These are phyloP conservation scores for Drosophila sordidula DNA, from an alignment of 2,888 invertebrate genomes.

Conservation along the genomic window DNA sequence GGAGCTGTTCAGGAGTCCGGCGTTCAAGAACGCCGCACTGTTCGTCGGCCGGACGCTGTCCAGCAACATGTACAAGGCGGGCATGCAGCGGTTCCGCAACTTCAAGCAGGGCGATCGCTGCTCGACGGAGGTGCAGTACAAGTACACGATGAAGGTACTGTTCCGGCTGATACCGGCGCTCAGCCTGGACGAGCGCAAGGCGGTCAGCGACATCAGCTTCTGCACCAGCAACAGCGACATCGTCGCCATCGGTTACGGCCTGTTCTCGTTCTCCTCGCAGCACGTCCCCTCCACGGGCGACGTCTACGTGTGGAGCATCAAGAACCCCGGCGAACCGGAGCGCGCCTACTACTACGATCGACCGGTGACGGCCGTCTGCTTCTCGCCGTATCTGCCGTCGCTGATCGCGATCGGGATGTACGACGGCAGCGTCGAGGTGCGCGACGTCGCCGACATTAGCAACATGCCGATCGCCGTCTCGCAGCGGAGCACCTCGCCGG, in stretches of 20 bases:
- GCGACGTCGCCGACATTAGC: slow-evolving; percentile 88
- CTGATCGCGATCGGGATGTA: slow-evolving; percentile 91
- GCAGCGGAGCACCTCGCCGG: slow-evolving; percentile 86
- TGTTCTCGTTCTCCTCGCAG: slow-evolving; percentile 87
- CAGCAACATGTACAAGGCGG: slow-evolving; percentile 87
- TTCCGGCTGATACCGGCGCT: slow-evolving; percentile 88
- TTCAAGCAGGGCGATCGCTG: slow-evolving; percentile 87
- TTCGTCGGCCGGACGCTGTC: slow-evolving; percentile 90
- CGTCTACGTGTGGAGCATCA: slow-evolving; percentile 91
- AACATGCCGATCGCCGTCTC: slow-evolving; percentile 86
- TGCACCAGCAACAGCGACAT: slow-evolving; percentile 89
- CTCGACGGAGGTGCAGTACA: slow-evolving; percentile 87
- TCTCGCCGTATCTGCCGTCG: slow-evolving; percentile 89
- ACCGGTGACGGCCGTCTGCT: slow-evolving; percentile 89
- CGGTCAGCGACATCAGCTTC: slow-evolving; percentile 88
- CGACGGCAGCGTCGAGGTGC: slow-evolving; percentile 89
- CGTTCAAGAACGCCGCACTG: slow-evolving; percentile 87
- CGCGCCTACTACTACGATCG: slow-evolving; percentile 88
- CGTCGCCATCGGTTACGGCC: slow-evolving; percentile 91
- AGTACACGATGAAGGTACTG: slow-evolving; percentile 88
- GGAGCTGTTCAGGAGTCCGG: slow-evolving; percentile 23
- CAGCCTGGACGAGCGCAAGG: slow-evolving; percentile 81
- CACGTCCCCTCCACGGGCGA: slow-evolving; percentile 87
- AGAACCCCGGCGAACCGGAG: slow-evolving; percentile 92
- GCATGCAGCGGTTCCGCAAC: slow-evolving; percentile 90